phyloP scores from a whole-genome alignment of 2,888 invertebrate genomes.

The Isotomurus palustris region DNA sequence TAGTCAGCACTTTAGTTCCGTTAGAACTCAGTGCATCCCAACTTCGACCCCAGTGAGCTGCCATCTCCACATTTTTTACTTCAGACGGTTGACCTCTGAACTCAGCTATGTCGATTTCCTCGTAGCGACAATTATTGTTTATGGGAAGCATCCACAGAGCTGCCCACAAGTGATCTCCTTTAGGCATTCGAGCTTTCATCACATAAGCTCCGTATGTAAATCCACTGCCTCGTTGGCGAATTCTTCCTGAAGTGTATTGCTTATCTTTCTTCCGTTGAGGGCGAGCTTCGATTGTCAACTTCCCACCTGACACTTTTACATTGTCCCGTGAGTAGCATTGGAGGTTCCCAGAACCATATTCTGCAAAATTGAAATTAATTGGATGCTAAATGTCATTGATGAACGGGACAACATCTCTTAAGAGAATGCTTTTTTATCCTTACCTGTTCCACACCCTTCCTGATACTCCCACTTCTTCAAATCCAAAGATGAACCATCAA shows the following conservation, averaged over 20 bases:
- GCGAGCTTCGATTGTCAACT: conserved; percentile 35
- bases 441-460: conserved; percentile 39
- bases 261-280: conserved; percentile 31
- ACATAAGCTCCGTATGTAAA: conserved; percentile 43
- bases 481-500: conserved; percentile 41
- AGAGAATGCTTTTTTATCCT: too few relatives aligned
- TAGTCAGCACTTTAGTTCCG: conserved; percentile 18
- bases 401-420: too few relatives aligned
- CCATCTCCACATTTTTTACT: conserved; percentile 32
- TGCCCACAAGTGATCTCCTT: conserved; percentile 44
- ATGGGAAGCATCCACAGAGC: conserved; percentile 34
- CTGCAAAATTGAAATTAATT: too few relatives aligned
- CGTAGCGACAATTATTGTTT: conserved; percentile 39
- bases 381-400: too few relatives aligned
- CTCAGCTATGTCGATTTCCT: conserved; percentile 45
- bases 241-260: conserved; percentile 36
- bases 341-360: conserved; percentile 37
- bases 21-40: conserved; percentile 36
- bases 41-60: conserved; percentile 39
- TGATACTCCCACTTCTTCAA: conserved; percentile 44
- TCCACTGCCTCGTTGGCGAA: conserved; percentile 29
- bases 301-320: conserved; percentile 34
- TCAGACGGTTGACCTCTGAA: conserved; percentile 38
- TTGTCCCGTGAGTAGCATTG: conserved; percentile 42
- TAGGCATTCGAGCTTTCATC: conserved; percentile 32